phyloP scores from a whole-genome alignment of 2,797 vertebrate genomes.

The Cyclopterus lumpus region DNA sequence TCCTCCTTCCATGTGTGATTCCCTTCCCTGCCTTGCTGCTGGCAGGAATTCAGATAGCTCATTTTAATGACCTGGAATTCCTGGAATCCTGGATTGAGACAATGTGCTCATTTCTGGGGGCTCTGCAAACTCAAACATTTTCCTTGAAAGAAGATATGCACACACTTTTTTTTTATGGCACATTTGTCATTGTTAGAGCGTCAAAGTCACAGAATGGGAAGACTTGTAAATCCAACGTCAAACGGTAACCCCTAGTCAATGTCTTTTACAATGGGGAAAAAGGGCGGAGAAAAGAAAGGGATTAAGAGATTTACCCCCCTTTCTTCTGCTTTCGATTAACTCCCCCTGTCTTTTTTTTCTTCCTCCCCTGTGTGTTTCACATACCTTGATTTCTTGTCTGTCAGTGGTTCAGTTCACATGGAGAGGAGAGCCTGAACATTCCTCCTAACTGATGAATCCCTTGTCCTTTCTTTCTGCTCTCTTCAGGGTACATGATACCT shows the following conservation, averaged over 20 bases:
- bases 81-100: conserved; percentile 83
- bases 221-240: conserved; percentile 72
- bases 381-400: conserved; percentile 74
- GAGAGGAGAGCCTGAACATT: conserved; percentile 52
- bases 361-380: conserved; percentile 60
- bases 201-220: conserved; percentile 65
- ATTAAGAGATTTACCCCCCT: conserved; percentile 58
- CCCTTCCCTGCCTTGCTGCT: conserved; percentile 73
- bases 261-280: conserved; percentile 74
- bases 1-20: conserved; percentile 57
- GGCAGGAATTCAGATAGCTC: conserved; percentile 81
- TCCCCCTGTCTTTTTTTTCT: conserved; percentile 24
- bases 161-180: conserved; percentile 1
- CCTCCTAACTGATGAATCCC: conserved; percentile 33
- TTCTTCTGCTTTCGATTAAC: conserved; percentile 79
- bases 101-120: conserved; percentile 71
- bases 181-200: conserved; percentile 51
- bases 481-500: conserved; percentile 16
- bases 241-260: conserved; percentile 73
- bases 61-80: conserved; percentile 87
- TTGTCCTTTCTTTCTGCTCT: conserved; percentile 10
- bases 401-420: conserved; percentile 66
- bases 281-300: conserved; percentile 72
- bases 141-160: conserved; percentile 50
- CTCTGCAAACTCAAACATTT: conserved; percentile 53